phyloP scores from a whole-genome alignment of 2,888 invertebrate species.

The Bedellia somnulentella region DNA sequence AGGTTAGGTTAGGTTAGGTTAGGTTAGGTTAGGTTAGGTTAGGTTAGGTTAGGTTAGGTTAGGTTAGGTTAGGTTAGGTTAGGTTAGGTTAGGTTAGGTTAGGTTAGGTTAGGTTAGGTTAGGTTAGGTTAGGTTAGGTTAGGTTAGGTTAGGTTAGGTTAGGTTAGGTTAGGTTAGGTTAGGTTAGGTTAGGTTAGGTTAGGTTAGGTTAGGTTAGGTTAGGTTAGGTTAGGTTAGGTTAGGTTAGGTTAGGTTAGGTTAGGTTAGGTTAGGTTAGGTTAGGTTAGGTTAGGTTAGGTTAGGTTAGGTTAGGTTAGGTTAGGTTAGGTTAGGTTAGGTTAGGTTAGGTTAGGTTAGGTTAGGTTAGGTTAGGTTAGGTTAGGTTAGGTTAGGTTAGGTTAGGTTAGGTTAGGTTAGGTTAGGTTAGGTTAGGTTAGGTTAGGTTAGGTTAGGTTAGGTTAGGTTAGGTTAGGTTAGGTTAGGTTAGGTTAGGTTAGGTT shows the following conservation, averaged over 20 bases:
- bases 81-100: constrained; percentile 8
- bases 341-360: constrained; percentile 9
- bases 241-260: constrained; percentile 8
- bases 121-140: constrained; percentile 7
- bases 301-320: constrained; percentile 8
- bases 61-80: constrained; percentile 8
- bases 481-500: constrained; percentile 7
- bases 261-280: constrained; percentile 8
- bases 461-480: constrained; percentile 7
- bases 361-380: constrained; percentile 5
- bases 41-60: constrained; percentile 8
- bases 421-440: constrained; percentile 7
- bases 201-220: constrained; percentile 8
- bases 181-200: constrained; percentile 8
- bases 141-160: constrained; percentile 7
- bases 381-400: constrained; percentile 8
- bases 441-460: constrained; percentile 7
- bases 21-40: constrained; percentile 7
- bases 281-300: constrained; percentile 8
- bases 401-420: constrained; percentile 8
- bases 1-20: constrained; percentile 5
- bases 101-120: constrained; percentile 7
- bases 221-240: constrained; percentile 7
- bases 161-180: constrained; percentile 7
- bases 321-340: constrained; percentile 8